phyloP scores from a whole-genome alignment of 2,113 vertebrate species.

The Notiomystis cincta region DNA sequence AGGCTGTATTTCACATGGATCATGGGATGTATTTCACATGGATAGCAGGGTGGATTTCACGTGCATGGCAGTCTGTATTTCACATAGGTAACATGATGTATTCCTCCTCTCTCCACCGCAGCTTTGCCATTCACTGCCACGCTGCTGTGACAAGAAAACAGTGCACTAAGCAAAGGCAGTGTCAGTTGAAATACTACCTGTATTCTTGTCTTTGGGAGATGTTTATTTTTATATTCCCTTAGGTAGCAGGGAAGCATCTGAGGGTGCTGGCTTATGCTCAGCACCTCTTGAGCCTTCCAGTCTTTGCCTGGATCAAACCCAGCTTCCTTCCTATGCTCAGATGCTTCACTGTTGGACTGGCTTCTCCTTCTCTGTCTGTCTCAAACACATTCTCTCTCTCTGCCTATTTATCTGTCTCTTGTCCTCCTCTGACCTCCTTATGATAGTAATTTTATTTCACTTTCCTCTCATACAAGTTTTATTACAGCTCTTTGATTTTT shows the following conservation, averaged over 20 bases:
- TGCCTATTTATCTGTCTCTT: background rate
- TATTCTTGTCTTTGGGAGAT: background rate
- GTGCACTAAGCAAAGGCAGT: background rate
- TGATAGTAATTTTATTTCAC: background rate
- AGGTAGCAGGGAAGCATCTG: background rate
- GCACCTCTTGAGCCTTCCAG: background rate
- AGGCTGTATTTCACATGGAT: background rate
- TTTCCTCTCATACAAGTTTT: background rate
- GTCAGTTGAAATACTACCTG: background rate
- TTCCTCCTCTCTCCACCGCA: background rate
- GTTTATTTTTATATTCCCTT: background rate
- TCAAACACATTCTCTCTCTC: background rate
- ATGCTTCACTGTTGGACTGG: background rate
- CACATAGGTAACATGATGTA: background rate
- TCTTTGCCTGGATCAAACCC: background rate
- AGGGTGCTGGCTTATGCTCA: background rate
- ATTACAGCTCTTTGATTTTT: background rate
- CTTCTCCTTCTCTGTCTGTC: background rate
- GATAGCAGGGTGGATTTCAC: background rate
- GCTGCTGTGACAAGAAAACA: rapidly evolving
- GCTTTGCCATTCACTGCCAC: background rate
- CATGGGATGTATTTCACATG: background rate
- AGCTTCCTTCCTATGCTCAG: background rate
- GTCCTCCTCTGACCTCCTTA: background rate
- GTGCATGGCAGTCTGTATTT: background rate